Base-by-base conservation (phyloP, 2,888 invertebrate genomes). In the Euclidia mi region DNA sequence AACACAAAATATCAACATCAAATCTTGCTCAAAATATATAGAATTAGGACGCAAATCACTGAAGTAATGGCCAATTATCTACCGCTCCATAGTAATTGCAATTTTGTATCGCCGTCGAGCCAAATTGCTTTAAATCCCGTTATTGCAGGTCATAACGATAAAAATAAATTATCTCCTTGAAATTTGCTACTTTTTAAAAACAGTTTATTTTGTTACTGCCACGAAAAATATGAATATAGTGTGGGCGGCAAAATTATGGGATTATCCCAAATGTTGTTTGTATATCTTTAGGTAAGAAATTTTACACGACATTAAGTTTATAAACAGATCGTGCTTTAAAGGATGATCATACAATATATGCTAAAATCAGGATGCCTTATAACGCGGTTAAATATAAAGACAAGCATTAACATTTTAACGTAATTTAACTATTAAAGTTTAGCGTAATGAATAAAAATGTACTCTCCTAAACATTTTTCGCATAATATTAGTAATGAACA, bases 131-230 rank as follows among this genome's bases (percentile, higher is more conserved):
- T 68, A 79, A 81, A 79, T 77, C 77, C 78, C 69, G 71, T 81
- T 81, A 82, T 78, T 76, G 77, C 81, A 75, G 71, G 76, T 71
- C 73, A 79, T 78, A 79, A 79, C 78, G 71, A 83, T 83, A 83
- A 82, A 82, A 83, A 72, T 78, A 76, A 82, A 83, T 81, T 81
- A 73, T 58, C 59, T 64, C 59, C 71, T 76, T 71, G 64, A 76
- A 76, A 76, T 76, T 65, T 57, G 65, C 64, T 66, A 60, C 47
- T 53, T 61, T 25, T 48, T 41, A 51, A 59, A 72, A 59, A 55
- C 14, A 61, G 12, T 41, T 37, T n/a, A 41, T 53, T 43, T 18
- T 41, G 38, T 35, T 11, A 7, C 11, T n/a, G 1, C 11, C n/a
- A 12, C 6, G 20, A 50, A 43, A 42, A 51, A 38, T 38, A 40